Evolutionary conservation across 2,888 invertebrate species (phyloP).

Genomic region (Dyspetes luteomarginatus): DNA sequence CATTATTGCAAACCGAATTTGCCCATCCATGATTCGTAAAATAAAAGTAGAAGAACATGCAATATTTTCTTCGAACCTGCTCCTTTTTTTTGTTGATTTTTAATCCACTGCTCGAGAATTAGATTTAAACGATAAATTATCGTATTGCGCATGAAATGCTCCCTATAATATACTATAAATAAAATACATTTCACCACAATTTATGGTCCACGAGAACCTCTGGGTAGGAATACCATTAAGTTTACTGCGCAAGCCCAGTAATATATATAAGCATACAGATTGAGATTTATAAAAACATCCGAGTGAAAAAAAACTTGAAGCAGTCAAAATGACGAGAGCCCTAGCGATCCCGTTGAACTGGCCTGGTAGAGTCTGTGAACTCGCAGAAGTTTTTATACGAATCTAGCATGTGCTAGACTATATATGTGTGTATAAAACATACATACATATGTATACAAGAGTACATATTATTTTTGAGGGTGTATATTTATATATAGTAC

Average conservation of each 20-base stretch:
- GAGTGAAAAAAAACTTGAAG: slow-evolving; percentile 19
- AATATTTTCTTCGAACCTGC: too few relatives aligned
- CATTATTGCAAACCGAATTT: neutral
- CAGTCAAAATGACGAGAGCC: slow-evolving; percentile 14
- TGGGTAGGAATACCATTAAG: too few relatives aligned
- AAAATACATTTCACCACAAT: too few relatives aligned
- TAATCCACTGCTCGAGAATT: too few relatives aligned
- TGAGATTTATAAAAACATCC: neutral
- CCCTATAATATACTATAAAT: too few relatives aligned
- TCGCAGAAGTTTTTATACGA: neutral
- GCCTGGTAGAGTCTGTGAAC: neutral
- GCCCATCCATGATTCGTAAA: neutral
- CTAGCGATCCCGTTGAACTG: neutral
- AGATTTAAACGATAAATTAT: too few relatives aligned
- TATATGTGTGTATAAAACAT: neutral
- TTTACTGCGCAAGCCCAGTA: too few relatives aligned
- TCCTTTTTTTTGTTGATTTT: too few relatives aligned
- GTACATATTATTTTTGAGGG: neutral
- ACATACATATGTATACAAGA: neutral
- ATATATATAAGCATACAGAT: neutral
- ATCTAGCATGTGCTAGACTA: neutral
- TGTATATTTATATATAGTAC: neutral
- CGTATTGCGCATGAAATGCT: too few relatives aligned
- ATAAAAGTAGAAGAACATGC: too few relatives aligned
- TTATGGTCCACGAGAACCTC: too few relatives aligned